These are phyloP conservation scores for Marronus borbonicus DNA, from an alignment of 2,888 invertebrate genomes.

Conservation along the genomic window DNA sequence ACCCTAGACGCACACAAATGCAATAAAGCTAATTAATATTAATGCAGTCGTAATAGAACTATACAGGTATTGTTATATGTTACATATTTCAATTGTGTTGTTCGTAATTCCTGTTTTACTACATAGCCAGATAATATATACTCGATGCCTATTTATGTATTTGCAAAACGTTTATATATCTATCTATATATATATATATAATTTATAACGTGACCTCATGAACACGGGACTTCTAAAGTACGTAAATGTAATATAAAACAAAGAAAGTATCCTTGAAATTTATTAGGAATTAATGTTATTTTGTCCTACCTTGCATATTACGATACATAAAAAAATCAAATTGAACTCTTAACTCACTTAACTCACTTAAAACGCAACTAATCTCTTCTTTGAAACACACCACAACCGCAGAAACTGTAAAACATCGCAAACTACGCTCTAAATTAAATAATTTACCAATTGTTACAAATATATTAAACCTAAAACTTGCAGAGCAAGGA, in stretches of 20 bases:
- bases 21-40: slow-evolving; percentile 1
- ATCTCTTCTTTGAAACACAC: no score
- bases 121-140: not conserved
- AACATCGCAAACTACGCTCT: no score
- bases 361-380: no score
- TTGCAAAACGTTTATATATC: slow-evolving; percentile 9
- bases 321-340: no score
- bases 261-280: slow-evolving; percentile 46
- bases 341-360: no score
- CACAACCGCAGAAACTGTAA: no score
- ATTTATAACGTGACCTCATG: slow-evolving; percentile 30
- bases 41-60: not conserved
- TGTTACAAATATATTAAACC: no score
- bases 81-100: slow-evolving; percentile 1
- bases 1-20: no score
- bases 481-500: no score
- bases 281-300: slow-evolving; percentile 32
- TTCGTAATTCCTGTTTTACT: slow-evolving; percentile 1
- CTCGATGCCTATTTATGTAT: not conserved
- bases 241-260: slow-evolving; percentile 29
- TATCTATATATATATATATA: not conserved
- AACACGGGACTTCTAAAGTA: not conserved
- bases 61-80: not conserved
- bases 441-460: no score
- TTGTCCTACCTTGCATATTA: slow-evolving; percentile 27